phyloP scores from a whole-genome alignment of 2,797 vertebrate genomes.

The Eremophila alpestris region DNA sequence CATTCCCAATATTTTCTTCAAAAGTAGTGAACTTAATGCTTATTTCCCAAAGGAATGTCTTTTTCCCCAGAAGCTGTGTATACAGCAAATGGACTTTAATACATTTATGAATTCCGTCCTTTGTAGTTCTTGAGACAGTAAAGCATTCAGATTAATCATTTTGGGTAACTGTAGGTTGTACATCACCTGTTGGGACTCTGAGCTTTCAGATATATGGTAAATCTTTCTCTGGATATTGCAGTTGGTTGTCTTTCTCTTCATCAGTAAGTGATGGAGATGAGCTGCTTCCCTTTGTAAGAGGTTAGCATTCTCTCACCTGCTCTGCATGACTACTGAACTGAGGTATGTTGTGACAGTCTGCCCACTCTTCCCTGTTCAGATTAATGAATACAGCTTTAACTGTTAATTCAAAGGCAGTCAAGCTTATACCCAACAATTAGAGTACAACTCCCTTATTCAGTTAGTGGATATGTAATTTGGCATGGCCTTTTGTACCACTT shows the following conservation, averaged over 20 bases:
- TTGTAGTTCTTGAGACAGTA: slow-evolving; percentile 20
- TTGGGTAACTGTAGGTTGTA: slow-evolving; percentile 17
- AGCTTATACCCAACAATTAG: slow-evolving; percentile 80
- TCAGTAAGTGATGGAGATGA: slow-evolving; percentile 36
- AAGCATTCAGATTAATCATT: slow-evolving; percentile 66
- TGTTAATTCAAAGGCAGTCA: slow-evolving; percentile 80
- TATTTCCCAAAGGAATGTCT: not conserved
- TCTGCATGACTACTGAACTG: slow-evolving; percentile 75
- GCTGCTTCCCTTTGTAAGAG: slow-evolving; percentile 46
- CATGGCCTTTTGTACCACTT: not conserved
- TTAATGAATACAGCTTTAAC: slow-evolving; percentile 79
- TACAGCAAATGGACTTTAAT: slow-evolving; percentile 58
- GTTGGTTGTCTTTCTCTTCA: slow-evolving; percentile 24
- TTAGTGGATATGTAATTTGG: slow-evolving; percentile 19
- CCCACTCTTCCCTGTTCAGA: slow-evolving; percentile 70
- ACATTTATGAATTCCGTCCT: slow-evolving; percentile 46
- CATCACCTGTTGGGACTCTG: not conserved
- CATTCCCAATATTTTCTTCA: not conserved
- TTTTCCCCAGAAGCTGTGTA: not conserved
- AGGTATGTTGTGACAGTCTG: slow-evolving; percentile 77
- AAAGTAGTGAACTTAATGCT: not conserved
- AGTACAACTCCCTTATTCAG: slow-evolving; percentile 69
- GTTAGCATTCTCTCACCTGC: slow-evolving; percentile 61
- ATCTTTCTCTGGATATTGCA: not conserved
- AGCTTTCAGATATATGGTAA: slow-evolving; percentile 37